Conservation (phyloP, 2,888 invertebrate species). For the Trissonchulus latispiculum region DNA sequence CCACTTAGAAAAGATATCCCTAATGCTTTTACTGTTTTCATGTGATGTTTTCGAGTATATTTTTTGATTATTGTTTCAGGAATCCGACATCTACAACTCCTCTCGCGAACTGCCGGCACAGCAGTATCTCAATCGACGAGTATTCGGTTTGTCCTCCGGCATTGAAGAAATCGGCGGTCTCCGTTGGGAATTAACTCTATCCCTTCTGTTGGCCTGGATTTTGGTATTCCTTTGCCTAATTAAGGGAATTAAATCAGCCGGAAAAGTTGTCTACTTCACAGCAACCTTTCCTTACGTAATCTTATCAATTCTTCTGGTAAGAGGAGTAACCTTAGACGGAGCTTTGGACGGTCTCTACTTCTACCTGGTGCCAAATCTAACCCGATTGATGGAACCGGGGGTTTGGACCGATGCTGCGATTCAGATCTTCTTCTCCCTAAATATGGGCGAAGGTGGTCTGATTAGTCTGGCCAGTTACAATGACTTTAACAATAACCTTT, state of each 20-base stretch:
- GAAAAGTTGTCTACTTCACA: conserved; percentile 21
- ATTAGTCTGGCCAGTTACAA: conserved; percentile 20
- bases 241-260: conserved; percentile 18
- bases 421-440: conserved; percentile 19
- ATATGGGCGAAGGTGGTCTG: conserved; percentile 18
- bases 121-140: conserved; percentile 1
- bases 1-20: not conserved
- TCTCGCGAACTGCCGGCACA: not conserved
- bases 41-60: no score
- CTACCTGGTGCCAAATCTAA: conserved; percentile 1
- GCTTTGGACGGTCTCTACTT: not conserved
- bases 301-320: not conserved
- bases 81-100: not conserved
- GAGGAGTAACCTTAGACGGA: not conserved
- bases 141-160: not conserved
- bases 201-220: conserved; percentile 12
- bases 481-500: conserved; percentile 14
- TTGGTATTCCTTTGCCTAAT: conserved; percentile 20
- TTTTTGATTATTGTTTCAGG: not conserved
- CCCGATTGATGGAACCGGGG: not conserved
- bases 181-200: conserved; percentile 16
- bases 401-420: conserved; percentile 17
- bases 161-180: not conserved
- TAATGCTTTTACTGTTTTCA: not conserved
- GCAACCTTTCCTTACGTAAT: conserved; percentile 21